Percentiles rank a stretch among this genome's conserved stretches.
These are phyloP conservation scores for Apogon hyalosoma DNA, from an alignment of 2,797 vertebrate species.

Conservation along the genomic window DNA sequence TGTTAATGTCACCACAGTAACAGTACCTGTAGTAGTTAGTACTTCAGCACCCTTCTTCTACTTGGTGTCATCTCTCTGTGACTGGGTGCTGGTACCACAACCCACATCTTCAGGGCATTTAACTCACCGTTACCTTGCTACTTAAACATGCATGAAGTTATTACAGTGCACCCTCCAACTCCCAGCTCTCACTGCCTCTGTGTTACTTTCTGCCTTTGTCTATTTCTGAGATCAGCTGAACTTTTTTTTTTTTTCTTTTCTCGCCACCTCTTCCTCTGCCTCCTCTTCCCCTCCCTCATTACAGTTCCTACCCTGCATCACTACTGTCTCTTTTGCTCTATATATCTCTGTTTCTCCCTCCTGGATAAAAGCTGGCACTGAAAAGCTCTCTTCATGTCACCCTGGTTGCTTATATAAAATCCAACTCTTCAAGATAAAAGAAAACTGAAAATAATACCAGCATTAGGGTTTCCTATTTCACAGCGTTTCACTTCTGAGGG, in stretches of 20 bases:
- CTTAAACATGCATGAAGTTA: conserved; percentile 77
- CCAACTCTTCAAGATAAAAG: conserved; percentile 70
- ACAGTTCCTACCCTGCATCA: conserved; percentile 42
- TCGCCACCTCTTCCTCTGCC: not conserved
- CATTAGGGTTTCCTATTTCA: conserved; percentile 72
- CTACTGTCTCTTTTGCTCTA: conserved; percentile 16
- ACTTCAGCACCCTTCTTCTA: not conserved
- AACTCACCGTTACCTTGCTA: conserved; percentile 54
- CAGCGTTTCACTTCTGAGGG: conserved; percentile 59
- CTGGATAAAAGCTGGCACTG: conserved; percentile 52
- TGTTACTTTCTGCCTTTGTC: conserved; percentile 26
- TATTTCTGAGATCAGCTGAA: conserved; percentile 38
- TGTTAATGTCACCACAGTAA: too few relatives aligned
- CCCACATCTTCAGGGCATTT: conserved; percentile 50
- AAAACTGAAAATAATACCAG: conserved; percentile 62
- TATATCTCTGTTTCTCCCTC: conserved; percentile 21
- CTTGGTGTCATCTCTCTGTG: conserved; percentile 42
- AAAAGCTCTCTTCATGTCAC: conserved; percentile 39
- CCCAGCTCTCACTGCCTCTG: conserved; percentile 21
- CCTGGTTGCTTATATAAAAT: conserved; percentile 59
- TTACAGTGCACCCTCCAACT: conserved; percentile 46
- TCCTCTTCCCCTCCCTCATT: conserved; percentile 23
- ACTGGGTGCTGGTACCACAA: conserved; percentile 5
- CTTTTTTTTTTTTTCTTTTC: conserved; percentile 7
- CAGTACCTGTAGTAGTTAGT: too few relatives aligned